Conservation (phyloP, 1,140 invertebrate species). For the Leptopilina boulardi region DNA sequence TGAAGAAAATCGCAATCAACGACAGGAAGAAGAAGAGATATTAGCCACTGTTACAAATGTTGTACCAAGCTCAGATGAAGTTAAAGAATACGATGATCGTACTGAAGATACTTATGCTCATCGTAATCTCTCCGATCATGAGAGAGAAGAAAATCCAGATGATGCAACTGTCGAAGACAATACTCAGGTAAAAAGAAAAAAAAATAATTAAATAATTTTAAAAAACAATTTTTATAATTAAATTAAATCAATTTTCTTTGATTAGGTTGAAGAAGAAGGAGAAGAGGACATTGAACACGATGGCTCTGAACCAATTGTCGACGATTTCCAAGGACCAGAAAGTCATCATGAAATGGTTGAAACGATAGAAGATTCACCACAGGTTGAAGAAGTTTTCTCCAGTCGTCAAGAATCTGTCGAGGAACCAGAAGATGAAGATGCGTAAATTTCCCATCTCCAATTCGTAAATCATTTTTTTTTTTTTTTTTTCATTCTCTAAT, state of each 20-base stretch:
- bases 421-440: not conserved
- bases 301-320: conserved; percentile 18
- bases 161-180: conserved; percentile 64
- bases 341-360: conserved; percentile 6
- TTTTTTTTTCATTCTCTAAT: not conserved
- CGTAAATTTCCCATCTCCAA: not conserved
- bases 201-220: not conserved
- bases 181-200: conserved; percentile 55
- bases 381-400: conserved; percentile 6
- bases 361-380: conserved; percentile 17
- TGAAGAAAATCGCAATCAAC: conserved; percentile 57
- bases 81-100: conserved; percentile 48
- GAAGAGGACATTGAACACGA: not conserved
- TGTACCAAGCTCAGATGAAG: conserved; percentile 38
- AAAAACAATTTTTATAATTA: not conserved
- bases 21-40: conserved; percentile 67
- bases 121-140: conserved; percentile 58
- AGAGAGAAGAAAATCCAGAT: conserved; percentile 66
- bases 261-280: conserved; percentile 11
- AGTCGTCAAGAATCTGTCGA: conserved; percentile 21
- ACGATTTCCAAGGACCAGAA: conserved; percentile 19
- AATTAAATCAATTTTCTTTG: not conserved
- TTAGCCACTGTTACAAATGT: conserved; percentile 41
- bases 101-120: conserved; percentile 45
- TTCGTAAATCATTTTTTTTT: not conserved